A percentile compares a stretch with the other conserved stretches of the same genome.
Conservation (phyloP, 2,888 invertebrate species). For the Monoplex corrugatus region DNA sequence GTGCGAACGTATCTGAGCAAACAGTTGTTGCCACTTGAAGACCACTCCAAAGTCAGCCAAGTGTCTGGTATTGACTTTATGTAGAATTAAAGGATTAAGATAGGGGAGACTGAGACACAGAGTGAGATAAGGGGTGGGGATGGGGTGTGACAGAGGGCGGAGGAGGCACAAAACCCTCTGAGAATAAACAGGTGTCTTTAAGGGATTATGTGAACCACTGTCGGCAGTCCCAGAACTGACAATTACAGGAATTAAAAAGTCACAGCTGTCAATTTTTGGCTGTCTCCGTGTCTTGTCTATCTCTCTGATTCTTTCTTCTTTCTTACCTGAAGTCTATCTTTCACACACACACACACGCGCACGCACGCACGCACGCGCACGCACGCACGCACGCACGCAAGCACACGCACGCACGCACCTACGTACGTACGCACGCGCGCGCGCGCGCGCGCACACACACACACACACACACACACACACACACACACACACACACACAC, state of each 20-base stretch:
- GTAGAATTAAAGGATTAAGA: not conserved
- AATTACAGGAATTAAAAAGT: too few relatives aligned
- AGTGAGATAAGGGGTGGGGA: too few relatives aligned
- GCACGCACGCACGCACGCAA: not conserved
- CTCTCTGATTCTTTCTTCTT: too few relatives aligned
- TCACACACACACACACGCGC: not conserved
- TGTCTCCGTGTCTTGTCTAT: too few relatives aligned
- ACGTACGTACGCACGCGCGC: not conserved
- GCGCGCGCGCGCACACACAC: conserved; percentile 20
- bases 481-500: too few relatives aligned
- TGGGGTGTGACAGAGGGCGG: not conserved
- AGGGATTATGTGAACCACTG: not conserved
- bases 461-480: conserved; percentile 28
- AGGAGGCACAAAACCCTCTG: not conserved
- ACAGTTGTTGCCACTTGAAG: not conserved
- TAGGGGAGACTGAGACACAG: too few relatives aligned
- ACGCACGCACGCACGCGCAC: not conserved
- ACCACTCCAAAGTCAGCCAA: not conserved
- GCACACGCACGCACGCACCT: not conserved
- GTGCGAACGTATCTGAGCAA: not conserved
- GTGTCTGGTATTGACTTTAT: not conserved
- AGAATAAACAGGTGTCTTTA: not conserved
- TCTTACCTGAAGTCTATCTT: too few relatives aligned
- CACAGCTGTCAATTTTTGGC: too few relatives aligned
- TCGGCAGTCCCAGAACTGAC: not conserved